Evolutionary conservation across 2,888 invertebrate genomes (phyloP), one percentile per base, ranked within the genome.

Genomic region (Lithophane semibrunnea): DNA sequence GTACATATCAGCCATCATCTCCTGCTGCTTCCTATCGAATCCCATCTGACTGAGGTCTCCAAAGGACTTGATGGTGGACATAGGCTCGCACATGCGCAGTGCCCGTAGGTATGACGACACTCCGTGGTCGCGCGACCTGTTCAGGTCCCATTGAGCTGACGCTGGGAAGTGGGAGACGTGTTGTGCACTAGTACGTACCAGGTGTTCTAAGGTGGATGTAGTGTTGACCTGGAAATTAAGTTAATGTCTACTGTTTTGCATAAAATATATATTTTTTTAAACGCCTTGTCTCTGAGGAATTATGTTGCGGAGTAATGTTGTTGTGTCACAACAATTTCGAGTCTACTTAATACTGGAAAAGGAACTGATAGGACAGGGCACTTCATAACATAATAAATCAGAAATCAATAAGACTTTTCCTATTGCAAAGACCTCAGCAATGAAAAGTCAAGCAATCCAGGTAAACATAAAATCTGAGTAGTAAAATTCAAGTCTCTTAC

Each of bases 41-140:
- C 97, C 97, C 72, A 97, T 93, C 70, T 97, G 96, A 56, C 95
- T 93, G 73, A 98, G 96, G 90, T 97, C 97, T 0, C 97, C 97
- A 80, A 97, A 98, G 12, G 94, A 94, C 86, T 97, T 97, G 49
- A 96, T 93, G 18, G 90, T 91, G 2, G 95, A 92, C 90, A 97
- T 96, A 0, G 96, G 96, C 54, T 97, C 97, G 89, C 98, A 99
- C 76, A 98, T 95, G 67, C 97, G 97, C 60, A 98, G 90, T 73
- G 98, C 98, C 29, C 97, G 95, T 0, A 97, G 93, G 91, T 99
- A 99, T 0, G 98, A 97, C 0, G 98, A 97, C 5, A 99, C 96
- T 0, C 99, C 99, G 88, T 99, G 99, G 92, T 99, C 99, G 47
- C 99, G 97, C 1, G 97, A 93, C 42, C 97, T 95, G 86, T 96